Evolutionary conservation across 30 jellyfish, hydroid and myxozoan species (phyloP).

Genomic region (Mastigias papua): DNA sequence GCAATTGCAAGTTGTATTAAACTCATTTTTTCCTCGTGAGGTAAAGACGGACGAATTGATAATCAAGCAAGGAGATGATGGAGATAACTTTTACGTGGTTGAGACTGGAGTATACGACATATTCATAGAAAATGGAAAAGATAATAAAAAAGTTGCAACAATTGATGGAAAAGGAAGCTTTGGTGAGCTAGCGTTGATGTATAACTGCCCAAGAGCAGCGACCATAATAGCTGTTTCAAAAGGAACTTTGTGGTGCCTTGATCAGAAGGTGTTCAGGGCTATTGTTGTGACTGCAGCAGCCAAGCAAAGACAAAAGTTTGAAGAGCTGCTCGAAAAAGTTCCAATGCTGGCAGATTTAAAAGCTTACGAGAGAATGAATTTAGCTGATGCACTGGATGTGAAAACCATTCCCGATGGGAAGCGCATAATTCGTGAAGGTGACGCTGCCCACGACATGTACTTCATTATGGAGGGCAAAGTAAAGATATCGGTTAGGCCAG

Average conservation of each 20-base stretch:
- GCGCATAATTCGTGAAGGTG: conserved; percentile 87
- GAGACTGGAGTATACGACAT: conserved; percentile 89
- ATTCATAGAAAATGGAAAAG: conserved; percentile 65
- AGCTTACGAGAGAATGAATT: conserved; percentile 91
- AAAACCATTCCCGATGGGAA: conserved; percentile 63
- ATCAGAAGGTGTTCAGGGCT: conserved; percentile 91
- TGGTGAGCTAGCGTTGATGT: conserved; percentile 96
- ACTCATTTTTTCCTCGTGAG: conserved; percentile 87
- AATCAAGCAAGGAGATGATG: conserved; percentile 97
- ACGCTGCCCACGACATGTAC: conserved; percentile 86
- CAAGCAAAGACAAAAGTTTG: conserved; percentile 80
- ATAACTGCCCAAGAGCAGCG: conserved; percentile 98
- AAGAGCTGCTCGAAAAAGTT: conserved; percentile 83
- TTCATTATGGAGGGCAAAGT: conserved; percentile 94
- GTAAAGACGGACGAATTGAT: conserved; percentile 79
- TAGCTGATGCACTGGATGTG: conserved; percentile 93
- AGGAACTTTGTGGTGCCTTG: conserved; percentile 97
- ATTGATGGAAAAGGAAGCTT: conserved; percentile 92
- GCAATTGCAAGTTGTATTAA: conserved; percentile 79
- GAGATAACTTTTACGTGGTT: conserved; percentile 95
- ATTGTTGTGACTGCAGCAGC: conserved; percentile 97
- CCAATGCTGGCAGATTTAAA: conserved; percentile 89
- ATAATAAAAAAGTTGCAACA: conserved; percentile 82
- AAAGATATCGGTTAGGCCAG: conserved; percentile 74
- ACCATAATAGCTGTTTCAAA: conserved; percentile 89